A percentile compares a stretch with the other conserved stretches of the same genome.
Evolutionary conservation across 2,888 invertebrate genomes (phyloP).

Genomic region (Lithophane semibrunnea): DNA sequence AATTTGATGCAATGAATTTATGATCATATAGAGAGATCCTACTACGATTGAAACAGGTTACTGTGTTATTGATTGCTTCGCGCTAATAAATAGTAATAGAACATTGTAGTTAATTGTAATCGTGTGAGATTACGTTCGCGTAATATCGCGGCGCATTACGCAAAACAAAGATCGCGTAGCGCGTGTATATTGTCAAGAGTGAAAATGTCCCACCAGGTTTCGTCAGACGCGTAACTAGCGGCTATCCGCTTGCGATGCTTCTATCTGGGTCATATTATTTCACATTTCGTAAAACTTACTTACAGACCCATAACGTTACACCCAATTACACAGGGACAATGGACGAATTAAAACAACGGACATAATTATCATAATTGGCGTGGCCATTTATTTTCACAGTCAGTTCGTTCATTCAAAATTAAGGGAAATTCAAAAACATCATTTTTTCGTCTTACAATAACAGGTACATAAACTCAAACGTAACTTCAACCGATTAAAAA

Average conservation of each 20-base stretch:
- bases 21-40: conserved; percentile 28
- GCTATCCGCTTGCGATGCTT: conserved; percentile 80
- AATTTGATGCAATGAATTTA: conserved; percentile 58
- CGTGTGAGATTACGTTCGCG: conserved; percentile 64
- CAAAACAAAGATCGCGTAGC: conserved; percentile 80
- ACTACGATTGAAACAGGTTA: conserved; percentile 37
- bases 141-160: conserved; percentile 73
- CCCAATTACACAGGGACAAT: conserved; percentile 74
- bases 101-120: conserved; percentile 61
- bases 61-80: conserved; percentile 41
- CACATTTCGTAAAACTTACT: conserved; percentile 84
- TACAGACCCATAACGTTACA: conserved; percentile 76
- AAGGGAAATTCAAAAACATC: conserved; percentile 60
- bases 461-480: conserved; percentile 90
- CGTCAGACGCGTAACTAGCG: conserved; percentile 74
- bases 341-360: conserved; percentile 72
- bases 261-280: conserved; percentile 86
- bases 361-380: conserved; percentile 65
- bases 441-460: conserved; percentile 78
- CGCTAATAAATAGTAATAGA: conserved; percentile 54
- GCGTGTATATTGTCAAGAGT: conserved; percentile 84
- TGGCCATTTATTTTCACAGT: conserved; percentile 71
- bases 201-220: conserved; percentile 79
- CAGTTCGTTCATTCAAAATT: conserved; percentile 71
- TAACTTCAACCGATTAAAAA: conserved; percentile 85